These are phyloP conservation scores for Pseudonaja textilis DNA, from an alignment of 2,113 vertebrate genomes.

Conservation along the genomic window DNA sequence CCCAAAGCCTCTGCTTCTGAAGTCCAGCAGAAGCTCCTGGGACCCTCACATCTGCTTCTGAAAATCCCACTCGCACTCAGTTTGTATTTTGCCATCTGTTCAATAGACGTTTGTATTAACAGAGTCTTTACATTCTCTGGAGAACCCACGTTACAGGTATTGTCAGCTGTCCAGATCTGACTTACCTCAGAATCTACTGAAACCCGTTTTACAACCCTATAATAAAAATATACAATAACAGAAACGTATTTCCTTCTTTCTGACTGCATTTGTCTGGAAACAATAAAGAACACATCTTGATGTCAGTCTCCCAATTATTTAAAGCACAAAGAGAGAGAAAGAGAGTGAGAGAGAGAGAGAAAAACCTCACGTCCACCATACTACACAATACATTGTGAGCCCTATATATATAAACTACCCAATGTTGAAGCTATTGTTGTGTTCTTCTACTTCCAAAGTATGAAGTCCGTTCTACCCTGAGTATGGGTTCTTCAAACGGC, in stretches of 20 bases:
- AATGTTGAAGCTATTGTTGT: background rate
- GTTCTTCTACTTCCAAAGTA: slow-evolving; percentile 14
- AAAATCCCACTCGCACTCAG: background rate
- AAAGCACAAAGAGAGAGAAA: slow-evolving; percentile 58
- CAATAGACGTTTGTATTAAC: background rate
- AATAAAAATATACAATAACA: slow-evolving; percentile 7
- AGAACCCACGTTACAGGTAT: background rate
- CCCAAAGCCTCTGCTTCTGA: background rate
- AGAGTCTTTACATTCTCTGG: background rate
- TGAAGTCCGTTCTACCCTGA: slow-evolving; percentile 21
- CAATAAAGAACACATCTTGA: background rate
- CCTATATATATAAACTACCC: slow-evolving; percentile 30
- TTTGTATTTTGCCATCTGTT: background rate
- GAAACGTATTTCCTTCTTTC: background rate
- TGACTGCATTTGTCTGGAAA: background rate
- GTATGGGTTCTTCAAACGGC: background rate
- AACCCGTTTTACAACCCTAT: background rate
- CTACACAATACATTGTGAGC: slow-evolving; percentile 59
- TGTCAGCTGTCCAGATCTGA: background rate
- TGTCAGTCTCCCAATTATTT: slow-evolving; percentile 34
- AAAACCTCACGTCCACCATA: slow-evolving; percentile 58
- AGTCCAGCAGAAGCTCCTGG: background rate
- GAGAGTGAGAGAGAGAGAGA: slow-evolving; percentile 51
- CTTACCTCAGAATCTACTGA: slow-evolving; percentile 8
- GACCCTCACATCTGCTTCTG: slow-evolving; percentile 20